phyloP scores from a whole-genome alignment of 2,797 vertebrate species.

The Vipera latastei region DNA sequence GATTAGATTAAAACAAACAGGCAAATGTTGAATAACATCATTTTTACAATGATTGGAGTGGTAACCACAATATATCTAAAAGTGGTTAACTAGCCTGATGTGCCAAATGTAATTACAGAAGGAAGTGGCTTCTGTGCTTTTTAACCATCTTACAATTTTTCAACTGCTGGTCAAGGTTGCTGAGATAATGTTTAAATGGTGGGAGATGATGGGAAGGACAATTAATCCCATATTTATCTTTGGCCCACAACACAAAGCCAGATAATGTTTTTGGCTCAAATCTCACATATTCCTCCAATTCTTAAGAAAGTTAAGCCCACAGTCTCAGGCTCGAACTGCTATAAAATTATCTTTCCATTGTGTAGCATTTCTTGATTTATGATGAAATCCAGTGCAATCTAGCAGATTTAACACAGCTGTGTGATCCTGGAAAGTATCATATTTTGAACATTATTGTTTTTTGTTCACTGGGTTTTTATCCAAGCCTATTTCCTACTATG shows the following conservation, averaged over 20 bases:
- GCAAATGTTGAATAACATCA: background rate
- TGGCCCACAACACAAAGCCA: constrained; percentile 38
- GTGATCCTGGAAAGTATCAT: constrained; percentile 41
- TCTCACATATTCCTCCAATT: background rate
- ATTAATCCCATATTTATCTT: constrained; percentile 31
- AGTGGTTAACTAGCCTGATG: background rate
- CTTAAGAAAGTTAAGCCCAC: constrained; percentile 43
- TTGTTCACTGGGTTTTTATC: constrained; percentile 24
- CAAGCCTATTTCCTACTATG: constrained; percentile 25
- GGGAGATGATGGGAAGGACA: constrained; percentile 7
- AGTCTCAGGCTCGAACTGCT: constrained; percentile 50
- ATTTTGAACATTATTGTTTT: constrained; percentile 27
- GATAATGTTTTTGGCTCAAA: constrained; percentile 40
- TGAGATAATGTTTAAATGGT: constrained; percentile 15
- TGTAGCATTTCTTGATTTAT: constrained; percentile 56
- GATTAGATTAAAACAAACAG: background rate
- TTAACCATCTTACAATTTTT: constrained; percentile 4
- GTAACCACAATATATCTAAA: background rate
- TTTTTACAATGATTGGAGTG: background rate
- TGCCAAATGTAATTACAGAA: constrained; percentile 10
- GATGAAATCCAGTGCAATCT: constrained; percentile 41
- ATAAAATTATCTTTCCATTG: constrained; percentile 44
- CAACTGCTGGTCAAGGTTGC: constrained; percentile 15
- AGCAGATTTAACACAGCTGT: constrained; percentile 57
- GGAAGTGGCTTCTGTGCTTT: constrained; percentile 6